Base-by-base conservation (phyloP, 2,797 vertebrate genomes). In the Chelidonichthys spinosus region DNA sequence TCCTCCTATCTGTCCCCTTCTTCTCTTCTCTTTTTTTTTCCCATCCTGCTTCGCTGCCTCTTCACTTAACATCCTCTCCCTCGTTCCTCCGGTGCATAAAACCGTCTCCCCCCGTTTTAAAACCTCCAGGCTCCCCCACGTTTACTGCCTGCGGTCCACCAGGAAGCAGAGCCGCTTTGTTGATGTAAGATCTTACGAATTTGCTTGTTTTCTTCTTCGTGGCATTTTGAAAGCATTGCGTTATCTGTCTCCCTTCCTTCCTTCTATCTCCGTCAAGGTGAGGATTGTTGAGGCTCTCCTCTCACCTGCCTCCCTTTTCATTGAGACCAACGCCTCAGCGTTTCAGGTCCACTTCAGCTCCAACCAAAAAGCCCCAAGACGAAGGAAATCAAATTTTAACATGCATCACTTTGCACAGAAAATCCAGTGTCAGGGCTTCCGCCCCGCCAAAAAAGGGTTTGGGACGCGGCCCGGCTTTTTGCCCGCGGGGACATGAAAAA, bases 311-410 rank as follows among this genome's bases (percentile, higher is more conserved):
- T 61, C 47, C 25, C 5, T 53, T 76, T 66, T 76, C 68, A 76
- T 87, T 69, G 77, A 81, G 71, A 77, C 64, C 81, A 66, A 25
- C 63, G 76, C 71, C 54, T 84, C 44, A n/a, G 37, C 76, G 36
- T 63, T 72, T 66, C 60, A 63, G 36, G 52, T 36, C 68, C 40
- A 46, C 63, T 47, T 73, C 54, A 53, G 53, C 56, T 58, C 42
- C n/a, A 4, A 14, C 18, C 54, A 11, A 40, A 55, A 36, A 2
- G 62, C 59, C 49, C 6, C 11, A 14, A 46, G 47, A 74, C 4
- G n/a, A 63, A n/a, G 71, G 35, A 63, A 76, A 63, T 87, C 59
- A 64, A 58, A 79, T 83, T 81, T 76, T 75, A 83, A 86, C 69
- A 50, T n/a, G 37, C 58, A 39, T 84, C 50, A 14, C 59, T 75